phyloP scores from a whole-genome alignment of 2,888 invertebrate genomes.

The Bellardia pandia region DNA sequence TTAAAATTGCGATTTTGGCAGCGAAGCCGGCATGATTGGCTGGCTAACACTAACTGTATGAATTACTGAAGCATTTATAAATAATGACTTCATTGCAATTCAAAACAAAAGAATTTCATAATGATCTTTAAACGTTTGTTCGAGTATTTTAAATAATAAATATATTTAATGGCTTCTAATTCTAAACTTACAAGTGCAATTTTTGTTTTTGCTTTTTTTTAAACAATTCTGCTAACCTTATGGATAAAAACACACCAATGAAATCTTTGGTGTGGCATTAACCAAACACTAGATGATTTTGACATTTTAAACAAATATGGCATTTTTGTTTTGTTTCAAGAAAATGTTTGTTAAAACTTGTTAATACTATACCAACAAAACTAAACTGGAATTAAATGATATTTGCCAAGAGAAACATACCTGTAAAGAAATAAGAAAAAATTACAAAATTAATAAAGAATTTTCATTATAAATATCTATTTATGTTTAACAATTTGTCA shows the following conservation, averaged over 20 bases:
- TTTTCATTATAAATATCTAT: background rate
- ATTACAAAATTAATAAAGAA: conserved; percentile 25
- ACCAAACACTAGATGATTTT: conserved; percentile 39
- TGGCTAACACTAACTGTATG: background rate
- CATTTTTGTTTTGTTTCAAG: background rate
- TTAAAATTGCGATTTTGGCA: too few species aligned
- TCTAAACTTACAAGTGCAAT: conserved; percentile 62
- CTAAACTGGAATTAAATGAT: conserved; percentile 31
- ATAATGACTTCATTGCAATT: conserved; percentile 66
- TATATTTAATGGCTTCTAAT: conserved; percentile 50
- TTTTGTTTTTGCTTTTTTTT: background rate
- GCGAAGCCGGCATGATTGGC: background rate
- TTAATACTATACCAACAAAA: conserved; percentile 25
- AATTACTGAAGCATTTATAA: conserved; percentile 30
- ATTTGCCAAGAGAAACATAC: conserved; percentile 55
- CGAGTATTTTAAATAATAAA: conserved; percentile 56
- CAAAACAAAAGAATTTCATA: conserved; percentile 65
- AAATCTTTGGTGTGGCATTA: too few species aligned
- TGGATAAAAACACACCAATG: conserved; percentile 35
- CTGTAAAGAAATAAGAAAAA: conserved; percentile 58
- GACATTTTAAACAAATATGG: conserved; percentile 65
- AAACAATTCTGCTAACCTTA: conserved; percentile 41
- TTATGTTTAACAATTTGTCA: background rate
- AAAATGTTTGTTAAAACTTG: background rate
- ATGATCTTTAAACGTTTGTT: conserved; percentile 59